These are phyloP conservation scores for Cebus imitator DNA, from an alignment of 2,113 vertebrate species.

Conservation along the genomic window DNA sequence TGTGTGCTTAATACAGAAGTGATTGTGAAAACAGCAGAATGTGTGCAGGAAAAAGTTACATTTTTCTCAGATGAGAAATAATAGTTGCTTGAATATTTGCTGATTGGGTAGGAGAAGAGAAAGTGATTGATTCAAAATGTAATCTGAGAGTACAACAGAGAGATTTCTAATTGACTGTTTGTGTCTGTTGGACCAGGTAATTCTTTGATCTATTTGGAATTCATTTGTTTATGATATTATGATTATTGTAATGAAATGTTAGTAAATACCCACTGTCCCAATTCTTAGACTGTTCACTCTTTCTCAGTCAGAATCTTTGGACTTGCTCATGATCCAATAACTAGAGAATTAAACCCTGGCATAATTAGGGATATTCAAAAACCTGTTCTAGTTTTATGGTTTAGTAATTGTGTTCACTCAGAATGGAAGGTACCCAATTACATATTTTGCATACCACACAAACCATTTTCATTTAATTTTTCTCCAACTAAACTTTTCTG, in stretches of 20 bases:
- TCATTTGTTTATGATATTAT: background rate
- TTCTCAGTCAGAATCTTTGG: background rate
- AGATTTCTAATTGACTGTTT: background rate
- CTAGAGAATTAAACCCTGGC: background rate
- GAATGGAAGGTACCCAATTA: background rate
- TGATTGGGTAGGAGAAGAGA: background rate
- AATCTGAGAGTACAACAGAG: background rate
- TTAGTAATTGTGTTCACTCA: background rate
- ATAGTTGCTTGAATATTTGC: background rate
- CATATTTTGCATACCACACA: background rate
- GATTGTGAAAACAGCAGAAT: background rate
- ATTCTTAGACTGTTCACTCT: background rate
- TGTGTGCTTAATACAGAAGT: background rate
- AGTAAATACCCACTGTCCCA: background rate
- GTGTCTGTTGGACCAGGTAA: background rate
- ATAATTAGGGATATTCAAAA: background rate
- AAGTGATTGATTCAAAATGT: background rate
- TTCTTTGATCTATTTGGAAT: background rate
- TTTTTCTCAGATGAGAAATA: background rate
- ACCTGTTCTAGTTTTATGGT: background rate
- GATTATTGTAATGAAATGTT: background rate
- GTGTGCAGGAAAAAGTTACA: background rate
- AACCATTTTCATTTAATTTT: background rate
- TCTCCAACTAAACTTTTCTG: background rate
- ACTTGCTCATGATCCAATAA: background rate